phyloP scores from a whole-genome alignment of 2,113 vertebrate species.

The Cavia aperea region DNA sequence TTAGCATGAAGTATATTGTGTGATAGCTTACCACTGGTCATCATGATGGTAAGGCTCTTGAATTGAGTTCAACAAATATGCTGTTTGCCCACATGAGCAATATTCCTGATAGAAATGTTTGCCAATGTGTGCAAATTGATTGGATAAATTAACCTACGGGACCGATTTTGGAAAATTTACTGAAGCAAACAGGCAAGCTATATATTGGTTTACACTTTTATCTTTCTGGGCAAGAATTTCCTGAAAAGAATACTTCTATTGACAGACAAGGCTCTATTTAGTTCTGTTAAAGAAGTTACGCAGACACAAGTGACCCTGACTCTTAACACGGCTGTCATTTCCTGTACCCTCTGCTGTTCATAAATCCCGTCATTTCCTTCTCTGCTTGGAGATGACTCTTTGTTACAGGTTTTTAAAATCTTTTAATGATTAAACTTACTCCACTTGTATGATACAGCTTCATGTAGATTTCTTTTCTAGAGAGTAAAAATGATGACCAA shows the following conservation, averaged over 20 bases:
- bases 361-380: background rate
- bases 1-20: too few species aligned
- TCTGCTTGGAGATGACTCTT: background rate
- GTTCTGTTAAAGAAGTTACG: background rate
- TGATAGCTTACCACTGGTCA: too few species aligned
- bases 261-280: background rate
- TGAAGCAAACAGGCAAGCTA: background rate
- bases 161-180: background rate
- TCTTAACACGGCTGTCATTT: background rate
- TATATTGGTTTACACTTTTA: background rate
- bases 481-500: background rate
- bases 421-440: background rate
- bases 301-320: background rate
- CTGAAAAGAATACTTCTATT: background rate
- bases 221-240: background rate
- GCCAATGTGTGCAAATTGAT: background rate
- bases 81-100: background rate
- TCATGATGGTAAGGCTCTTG: too few species aligned
- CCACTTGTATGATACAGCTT: background rate
- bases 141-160: background rate
- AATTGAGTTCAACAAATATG: too few species aligned
- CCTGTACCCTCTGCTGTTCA: background rate
- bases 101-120: background rate
- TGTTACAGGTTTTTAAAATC: background rate
- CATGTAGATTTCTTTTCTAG: background rate